Evolutionary conservation across 2,113 vertebrate species (phyloP), one percentile per base, ranked within the genome.

Genomic region (Corvus cornix): DNA sequence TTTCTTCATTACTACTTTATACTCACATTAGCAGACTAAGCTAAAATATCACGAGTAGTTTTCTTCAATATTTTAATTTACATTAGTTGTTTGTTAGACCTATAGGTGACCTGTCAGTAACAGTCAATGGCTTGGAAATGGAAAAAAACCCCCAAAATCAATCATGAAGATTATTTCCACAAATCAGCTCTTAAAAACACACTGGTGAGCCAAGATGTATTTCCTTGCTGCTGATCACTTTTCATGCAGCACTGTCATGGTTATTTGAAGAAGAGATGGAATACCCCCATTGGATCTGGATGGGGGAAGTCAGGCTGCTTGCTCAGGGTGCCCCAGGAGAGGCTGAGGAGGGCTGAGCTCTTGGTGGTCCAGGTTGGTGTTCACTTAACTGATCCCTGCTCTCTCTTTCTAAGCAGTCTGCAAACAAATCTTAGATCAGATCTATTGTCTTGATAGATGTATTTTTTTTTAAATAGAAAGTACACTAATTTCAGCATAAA

Each of bases 281-380:
- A 81, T 58, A 22, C 24, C 28, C 46, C 27, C 2, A 0, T 3
- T 8, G 1, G 13, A 68, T 56, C 7, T 2, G 9, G 52, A 39
- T 1, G 3, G 2, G 48, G 53, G 35, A 43, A 58, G 21, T 3
- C 33, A 24, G 11, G 35, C 7, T 44, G 7, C 46, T 83, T 56
- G 19, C 73, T 43, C 14, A 35, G 43, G 16, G 14, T 23, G 10
- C 14, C 31, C 51, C 30, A 39, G 64, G 17, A 56, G 51, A 39
- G 68, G 41, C 27, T 49, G 53, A 49, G 24, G 68, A 85, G 19
- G 48, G 24, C 33, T 64, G 30, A 19, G 46, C 11, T 53, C 46
- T 80, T 51, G 16, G 6, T 4, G 3, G 33, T 33, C 31, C 53
- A 60, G 21, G 12, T 6, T 44, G 76, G 55, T 13, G 60, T 21